These are phyloP conservation scores for Hemiscyllium ocellatum DNA, from an alignment of 2,113 vertebrate species.

Conservation along the genomic window DNA sequence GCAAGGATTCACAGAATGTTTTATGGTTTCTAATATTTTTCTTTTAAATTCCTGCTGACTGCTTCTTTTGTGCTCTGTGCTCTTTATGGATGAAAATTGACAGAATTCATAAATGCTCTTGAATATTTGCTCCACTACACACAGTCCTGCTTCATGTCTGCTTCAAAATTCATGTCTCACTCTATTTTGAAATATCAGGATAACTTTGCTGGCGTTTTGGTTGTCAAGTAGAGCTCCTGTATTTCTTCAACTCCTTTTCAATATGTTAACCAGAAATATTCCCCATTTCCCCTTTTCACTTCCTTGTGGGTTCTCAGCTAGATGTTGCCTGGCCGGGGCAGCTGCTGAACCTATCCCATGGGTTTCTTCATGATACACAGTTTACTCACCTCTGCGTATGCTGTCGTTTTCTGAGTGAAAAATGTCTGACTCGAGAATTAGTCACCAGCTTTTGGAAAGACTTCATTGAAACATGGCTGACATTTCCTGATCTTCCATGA, in stretches of 20 bases:
- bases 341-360: not conserved
- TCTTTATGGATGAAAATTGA: not conserved
- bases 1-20: not conserved
- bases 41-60: not conserved
- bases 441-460: not conserved
- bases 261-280: not conserved
- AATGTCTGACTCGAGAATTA: not conserved
- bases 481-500: not conserved
- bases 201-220: not conserved
- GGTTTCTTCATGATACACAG: not conserved
- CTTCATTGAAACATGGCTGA: not conserved
- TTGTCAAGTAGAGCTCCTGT: constrained; percentile 6
- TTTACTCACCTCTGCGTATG: constrained; percentile 16
- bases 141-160: not conserved
- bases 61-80: not conserved
- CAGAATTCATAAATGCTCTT: not conserved
- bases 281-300: not conserved
- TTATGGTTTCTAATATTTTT: not conserved
- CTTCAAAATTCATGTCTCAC: not conserved
- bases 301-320: not conserved
- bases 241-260: not conserved
- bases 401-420: not conserved
- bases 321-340: not conserved
- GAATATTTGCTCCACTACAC: not conserved
- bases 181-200: not conserved